These are phyloP conservation scores for Sorex maritimensis DNA, from an alignment of 2,797 vertebrate species.

Conservation along the genomic window DNA sequence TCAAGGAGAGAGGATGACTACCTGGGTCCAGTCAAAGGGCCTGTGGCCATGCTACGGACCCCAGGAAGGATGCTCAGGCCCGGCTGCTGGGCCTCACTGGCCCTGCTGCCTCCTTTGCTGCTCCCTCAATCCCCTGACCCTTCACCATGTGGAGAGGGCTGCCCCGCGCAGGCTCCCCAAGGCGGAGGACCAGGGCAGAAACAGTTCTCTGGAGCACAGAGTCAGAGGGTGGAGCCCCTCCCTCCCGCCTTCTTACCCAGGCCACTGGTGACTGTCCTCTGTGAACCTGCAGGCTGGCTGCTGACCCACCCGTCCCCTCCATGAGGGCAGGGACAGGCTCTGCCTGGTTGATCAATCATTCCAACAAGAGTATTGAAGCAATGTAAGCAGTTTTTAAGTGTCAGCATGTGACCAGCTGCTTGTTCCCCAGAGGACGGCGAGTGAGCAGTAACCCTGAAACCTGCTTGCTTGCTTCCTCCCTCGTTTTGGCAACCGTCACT, in stretches of 20 bases:
- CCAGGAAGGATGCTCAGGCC: not conserved
- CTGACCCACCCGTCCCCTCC: not conserved
- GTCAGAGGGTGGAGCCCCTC: not conserved
- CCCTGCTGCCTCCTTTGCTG: not conserved
- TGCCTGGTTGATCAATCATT: conserved; percentile 28
- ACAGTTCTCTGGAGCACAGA: not conserved
- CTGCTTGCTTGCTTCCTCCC: not conserved
- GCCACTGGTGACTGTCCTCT: too few relatives aligned
- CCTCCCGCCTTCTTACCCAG: too few relatives aligned
- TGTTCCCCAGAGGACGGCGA: conserved; percentile 43
- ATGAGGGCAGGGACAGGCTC: not conserved
- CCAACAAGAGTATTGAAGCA: conserved; percentile 28
- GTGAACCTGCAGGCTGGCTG: too few relatives aligned
- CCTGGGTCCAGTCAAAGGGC: not conserved
- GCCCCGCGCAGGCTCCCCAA: not conserved
- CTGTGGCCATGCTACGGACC: not conserved
- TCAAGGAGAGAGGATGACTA: not conserved
- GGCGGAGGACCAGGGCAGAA: not conserved
- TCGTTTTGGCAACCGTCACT: not conserved
- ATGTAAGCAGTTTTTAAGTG: conserved; percentile 50
- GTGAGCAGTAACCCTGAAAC: not conserved
- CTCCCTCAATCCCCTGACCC: not conserved
- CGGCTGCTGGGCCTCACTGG: not conserved
- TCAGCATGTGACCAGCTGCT: conserved; percentile 22
- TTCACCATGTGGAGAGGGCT: not conserved